Conservation (phyloP, 2,888 invertebrate species). For the Stegophylla sp. region DNA sequence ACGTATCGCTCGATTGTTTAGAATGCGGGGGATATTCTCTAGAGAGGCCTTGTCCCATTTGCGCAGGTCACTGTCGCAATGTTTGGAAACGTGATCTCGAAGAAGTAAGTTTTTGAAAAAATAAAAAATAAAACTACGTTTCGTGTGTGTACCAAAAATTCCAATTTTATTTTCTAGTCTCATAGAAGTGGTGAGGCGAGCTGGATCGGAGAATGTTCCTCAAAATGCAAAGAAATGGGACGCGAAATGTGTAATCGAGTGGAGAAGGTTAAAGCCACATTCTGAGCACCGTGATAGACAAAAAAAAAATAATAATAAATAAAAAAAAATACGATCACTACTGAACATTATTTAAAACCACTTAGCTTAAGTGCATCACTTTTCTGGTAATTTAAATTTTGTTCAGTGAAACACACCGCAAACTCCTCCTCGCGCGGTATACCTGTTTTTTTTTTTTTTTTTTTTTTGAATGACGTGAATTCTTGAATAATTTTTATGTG, state of each 20-base stretch:
- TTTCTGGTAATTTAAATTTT: constrained; percentile 18
- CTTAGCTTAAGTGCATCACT: constrained; percentile 1
- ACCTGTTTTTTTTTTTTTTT: constrained; percentile 25
- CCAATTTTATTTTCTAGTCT: constrained; percentile 68
- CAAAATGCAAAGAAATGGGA: constrained; percentile 54
- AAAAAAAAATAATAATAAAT: too few species aligned
- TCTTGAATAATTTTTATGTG: constrained; percentile 34
- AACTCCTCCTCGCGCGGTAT: constrained; percentile 16
- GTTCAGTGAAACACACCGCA: not conserved
- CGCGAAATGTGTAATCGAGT: constrained; percentile 45
- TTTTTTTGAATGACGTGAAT: constrained; percentile 37
- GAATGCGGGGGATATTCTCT: constrained; percentile 83
- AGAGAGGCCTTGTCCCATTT: constrained; percentile 77
- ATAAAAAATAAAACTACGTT: not conserved
- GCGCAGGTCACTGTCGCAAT: constrained; percentile 76
- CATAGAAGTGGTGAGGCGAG: constrained; percentile 76
- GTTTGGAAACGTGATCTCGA: constrained; percentile 80
- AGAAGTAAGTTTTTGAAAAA: constrained; percentile 69
- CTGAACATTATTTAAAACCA: constrained; percentile 2
- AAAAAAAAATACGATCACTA: constrained; percentile 12
- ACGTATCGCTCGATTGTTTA: constrained; percentile 77
- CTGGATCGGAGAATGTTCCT: constrained; percentile 73
- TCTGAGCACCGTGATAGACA: constrained; percentile 8
- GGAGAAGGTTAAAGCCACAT: constrained; percentile 49
- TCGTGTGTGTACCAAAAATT: not conserved